A percentile compares a stretch with the other conserved stretches of the same genome.
Evolutionary conservation across 2,888 invertebrate species (phyloP).

Genomic region (Syrista parreyssii): DNA sequence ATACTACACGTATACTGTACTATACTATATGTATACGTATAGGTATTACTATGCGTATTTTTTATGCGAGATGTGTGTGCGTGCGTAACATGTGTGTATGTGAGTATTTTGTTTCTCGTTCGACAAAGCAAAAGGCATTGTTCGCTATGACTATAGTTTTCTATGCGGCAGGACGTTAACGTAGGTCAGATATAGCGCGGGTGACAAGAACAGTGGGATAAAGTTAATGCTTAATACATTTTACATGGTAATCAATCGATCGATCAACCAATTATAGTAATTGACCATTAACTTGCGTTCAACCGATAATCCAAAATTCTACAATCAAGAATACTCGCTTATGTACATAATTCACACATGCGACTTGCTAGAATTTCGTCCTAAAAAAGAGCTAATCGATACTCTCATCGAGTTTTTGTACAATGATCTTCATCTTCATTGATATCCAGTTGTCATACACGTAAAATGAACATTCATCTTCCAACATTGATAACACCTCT

Average conservation of each 20-base stretch:
- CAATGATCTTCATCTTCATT: neutral
- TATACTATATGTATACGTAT: too few relatives aligned
- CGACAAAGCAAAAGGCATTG: neutral
- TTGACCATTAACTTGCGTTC: neutral
- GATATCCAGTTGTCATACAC: neutral
- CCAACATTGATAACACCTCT: neutral
- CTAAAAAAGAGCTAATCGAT: neutral
- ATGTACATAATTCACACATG: neutral
- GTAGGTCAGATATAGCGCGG: neutral
- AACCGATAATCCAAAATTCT: neutral
- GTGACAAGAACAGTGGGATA: neutral
- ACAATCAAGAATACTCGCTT: neutral
- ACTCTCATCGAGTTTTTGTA: neutral
- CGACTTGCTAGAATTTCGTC: neutral
- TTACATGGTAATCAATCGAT: neutral
- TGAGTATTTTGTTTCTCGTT: neutral
- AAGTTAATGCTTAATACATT: neutral
- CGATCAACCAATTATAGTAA: neutral
- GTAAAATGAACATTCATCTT: neutral
- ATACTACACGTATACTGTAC: too few relatives aligned
- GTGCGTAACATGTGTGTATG: neutral
- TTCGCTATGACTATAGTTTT: neutral
- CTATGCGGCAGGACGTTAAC: neutral
- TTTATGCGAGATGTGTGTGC: neutral
- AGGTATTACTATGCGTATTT: neutral